Base-by-base conservation (phyloP, 2,888 invertebrate genomes). In the Oxyteleia sp. region DNA sequence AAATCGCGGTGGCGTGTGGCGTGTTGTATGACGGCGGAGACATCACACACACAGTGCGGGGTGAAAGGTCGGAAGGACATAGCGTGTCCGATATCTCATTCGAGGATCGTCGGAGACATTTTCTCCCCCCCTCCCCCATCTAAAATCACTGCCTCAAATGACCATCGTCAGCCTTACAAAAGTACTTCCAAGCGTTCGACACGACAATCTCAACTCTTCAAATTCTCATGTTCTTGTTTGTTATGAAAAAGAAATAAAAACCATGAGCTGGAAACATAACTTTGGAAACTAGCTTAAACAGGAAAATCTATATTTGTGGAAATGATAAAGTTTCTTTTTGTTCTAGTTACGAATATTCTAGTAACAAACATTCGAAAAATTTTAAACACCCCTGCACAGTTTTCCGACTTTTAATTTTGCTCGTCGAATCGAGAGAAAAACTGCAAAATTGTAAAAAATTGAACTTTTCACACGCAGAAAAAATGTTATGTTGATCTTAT, bases 81-180 rank as follows among this genome's bases (percentile, higher is more conserved):
- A 89, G 93, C 93, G 93, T 93, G 93, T 92, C 91, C 92, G 91
- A 92, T 93, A 93, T 93, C 93, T 91, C 84, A 84, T 82, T 71
- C 85, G 86, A 90, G 91, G 91, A 93, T 93, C 93, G 89, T 91
- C 86, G 90, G 92, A 93, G 93, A 93, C 93, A 93, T 93, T 93
- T 93, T 91, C 92, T 91, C 89, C 89, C 90, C 89, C 47, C 91
- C 90, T 89, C 71, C 90, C 89, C 71, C 53, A 85, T 38, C 53
- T 86, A 86, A 87, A 90, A 87, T 87, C 87, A 87, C 85, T 88
- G 87, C 91, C 91, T 89, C 91, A 93, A 93, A 93, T 93, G 93
- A 93, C 92, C 93, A 93, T 92, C 93, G 92, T 87, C 88, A 61
- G 66, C 69, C 61, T 61, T 38, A 49, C 66, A 76, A 68, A 80